These are phyloP conservation scores for Aphodius sticticus DNA, from an alignment of 2,888 invertebrate genomes.

Conservation along the genomic window DNA sequence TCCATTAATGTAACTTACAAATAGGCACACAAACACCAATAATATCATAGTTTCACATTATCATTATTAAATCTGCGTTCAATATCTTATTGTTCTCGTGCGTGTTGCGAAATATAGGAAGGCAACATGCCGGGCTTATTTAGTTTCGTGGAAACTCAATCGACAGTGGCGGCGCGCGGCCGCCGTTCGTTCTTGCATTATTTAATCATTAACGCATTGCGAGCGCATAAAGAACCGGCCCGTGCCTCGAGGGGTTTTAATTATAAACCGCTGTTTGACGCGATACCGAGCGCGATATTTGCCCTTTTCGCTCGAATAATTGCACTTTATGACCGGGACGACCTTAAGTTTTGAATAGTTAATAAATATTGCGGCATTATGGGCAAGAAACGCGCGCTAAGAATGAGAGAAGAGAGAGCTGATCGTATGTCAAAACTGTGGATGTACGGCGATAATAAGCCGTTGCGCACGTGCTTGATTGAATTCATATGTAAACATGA, in stretches of 20 bases:
- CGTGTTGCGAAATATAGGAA: no score
- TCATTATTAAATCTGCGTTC: no score
- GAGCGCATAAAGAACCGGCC: constrained; percentile 20
- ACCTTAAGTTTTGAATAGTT: constrained; percentile 18
- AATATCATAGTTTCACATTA: no score
- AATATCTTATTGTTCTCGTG: no score
- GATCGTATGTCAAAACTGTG: no score
- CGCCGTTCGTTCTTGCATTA: constrained; percentile 26
- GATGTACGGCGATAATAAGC: no score
- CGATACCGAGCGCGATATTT: constrained; percentile 22
- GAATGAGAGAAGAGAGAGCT: no score
- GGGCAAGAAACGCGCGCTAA: neutral
- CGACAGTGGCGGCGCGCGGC: constrained; percentile 6
- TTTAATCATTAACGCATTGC: constrained; percentile 28
- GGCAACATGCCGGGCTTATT: neutral
- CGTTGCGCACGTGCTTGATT: no score
- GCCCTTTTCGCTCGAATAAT: constrained; percentile 29
- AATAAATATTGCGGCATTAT: neutral
- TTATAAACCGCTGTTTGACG: constrained; percentile 23
- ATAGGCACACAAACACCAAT: no score
- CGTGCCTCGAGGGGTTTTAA: constrained; percentile 22
- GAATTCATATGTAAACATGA: no score
- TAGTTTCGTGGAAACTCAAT: neutral
- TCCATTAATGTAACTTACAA: no score
- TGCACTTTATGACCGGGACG: constrained; percentile 26